These are phyloP conservation scores for Lutraria lutraria DNA, from an alignment of 2,888 invertebrate species.

Conservation along the genomic window DNA sequence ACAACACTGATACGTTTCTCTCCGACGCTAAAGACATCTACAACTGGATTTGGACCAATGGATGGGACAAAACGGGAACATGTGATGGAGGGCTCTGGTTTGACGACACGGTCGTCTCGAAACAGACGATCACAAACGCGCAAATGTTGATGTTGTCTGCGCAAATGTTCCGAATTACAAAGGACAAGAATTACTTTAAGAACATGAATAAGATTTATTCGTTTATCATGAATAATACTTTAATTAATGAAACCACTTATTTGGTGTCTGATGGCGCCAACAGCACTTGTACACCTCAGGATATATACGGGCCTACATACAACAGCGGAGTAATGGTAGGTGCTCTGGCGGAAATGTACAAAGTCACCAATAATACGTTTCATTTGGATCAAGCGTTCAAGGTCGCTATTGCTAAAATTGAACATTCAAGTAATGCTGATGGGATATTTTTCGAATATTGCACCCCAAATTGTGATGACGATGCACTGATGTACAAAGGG, in stretches of 20 bases:
- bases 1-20: constrained; percentile 61
- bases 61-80: constrained; percentile 69
- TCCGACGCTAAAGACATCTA: constrained; percentile 69
- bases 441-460: constrained; percentile 75
- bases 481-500: constrained; percentile 75
- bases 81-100: constrained; percentile 77
- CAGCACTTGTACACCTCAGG: constrained; percentile 60
- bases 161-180: constrained; percentile 69
- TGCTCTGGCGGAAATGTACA: constrained; percentile 73
- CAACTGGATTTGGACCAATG: constrained; percentile 75
- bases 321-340: constrained; percentile 71
- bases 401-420: constrained; percentile 68
- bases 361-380: constrained; percentile 56
- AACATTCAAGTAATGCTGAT: constrained; percentile 58
- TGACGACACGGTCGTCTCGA: constrained; percentile 68
- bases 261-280: constrained; percentile 68
- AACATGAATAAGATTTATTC: constrained; percentile 67
- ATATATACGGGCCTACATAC: constrained; percentile 71
- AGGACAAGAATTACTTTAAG: constrained; percentile 53
- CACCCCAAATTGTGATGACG: constrained; percentile 72
- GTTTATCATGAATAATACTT: constrained; percentile 68
- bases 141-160: constrained; percentile 71
- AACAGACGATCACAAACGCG: constrained; percentile 75
- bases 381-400: constrained; percentile 70
- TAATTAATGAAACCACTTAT: constrained; percentile 72